Evolutionary conservation across 2,888 invertebrate species (phyloP).

Genomic region (Prosopocoilus inquinatus): DNA sequence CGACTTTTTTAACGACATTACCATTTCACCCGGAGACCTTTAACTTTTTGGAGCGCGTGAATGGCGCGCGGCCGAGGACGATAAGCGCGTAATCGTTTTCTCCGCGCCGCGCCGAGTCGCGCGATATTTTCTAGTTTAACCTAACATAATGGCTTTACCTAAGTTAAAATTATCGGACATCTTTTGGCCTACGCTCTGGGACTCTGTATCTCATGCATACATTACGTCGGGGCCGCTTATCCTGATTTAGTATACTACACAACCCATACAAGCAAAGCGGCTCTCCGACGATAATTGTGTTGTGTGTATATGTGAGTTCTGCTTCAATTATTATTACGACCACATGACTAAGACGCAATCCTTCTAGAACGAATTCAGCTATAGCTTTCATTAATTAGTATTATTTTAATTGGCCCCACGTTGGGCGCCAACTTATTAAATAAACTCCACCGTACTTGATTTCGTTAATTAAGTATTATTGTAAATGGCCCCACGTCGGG

Average conservation of each 20-base stretch:
- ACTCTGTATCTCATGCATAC: slow-evolving; percentile 38
- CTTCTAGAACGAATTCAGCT: too few species aligned
- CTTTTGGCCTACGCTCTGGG: slow-evolving; percentile 38
- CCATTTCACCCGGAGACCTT: background rate
- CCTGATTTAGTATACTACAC: slow-evolving; percentile 44
- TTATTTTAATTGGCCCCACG: too few species aligned
- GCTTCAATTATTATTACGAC: background rate
- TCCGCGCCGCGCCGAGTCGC: slow-evolving; percentile 4
- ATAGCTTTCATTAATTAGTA: too few species aligned
- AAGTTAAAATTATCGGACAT: slow-evolving; percentile 46
- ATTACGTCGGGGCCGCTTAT: slow-evolving; percentile 36
- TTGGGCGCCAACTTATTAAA: too few species aligned
- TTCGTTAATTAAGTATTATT: too few species aligned
- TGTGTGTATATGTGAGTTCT: background rate
- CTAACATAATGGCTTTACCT: slow-evolving; percentile 41
- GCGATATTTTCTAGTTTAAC: slow-evolving; percentile 34
- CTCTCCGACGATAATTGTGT: slow-evolving; percentile 33
- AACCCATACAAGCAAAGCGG: slow-evolving; percentile 33
- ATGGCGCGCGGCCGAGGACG: background rate
- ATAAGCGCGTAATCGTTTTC: slow-evolving; percentile 10
- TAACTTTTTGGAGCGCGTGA: background rate
- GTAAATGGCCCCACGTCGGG: too few species aligned
- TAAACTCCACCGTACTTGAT: too few species aligned
- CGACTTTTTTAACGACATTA: background rate
- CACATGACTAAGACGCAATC: too few species aligned